Conservation (phyloP, 2,113 vertebrate genomes). For the Eulacestoma nigropectus region DNA sequence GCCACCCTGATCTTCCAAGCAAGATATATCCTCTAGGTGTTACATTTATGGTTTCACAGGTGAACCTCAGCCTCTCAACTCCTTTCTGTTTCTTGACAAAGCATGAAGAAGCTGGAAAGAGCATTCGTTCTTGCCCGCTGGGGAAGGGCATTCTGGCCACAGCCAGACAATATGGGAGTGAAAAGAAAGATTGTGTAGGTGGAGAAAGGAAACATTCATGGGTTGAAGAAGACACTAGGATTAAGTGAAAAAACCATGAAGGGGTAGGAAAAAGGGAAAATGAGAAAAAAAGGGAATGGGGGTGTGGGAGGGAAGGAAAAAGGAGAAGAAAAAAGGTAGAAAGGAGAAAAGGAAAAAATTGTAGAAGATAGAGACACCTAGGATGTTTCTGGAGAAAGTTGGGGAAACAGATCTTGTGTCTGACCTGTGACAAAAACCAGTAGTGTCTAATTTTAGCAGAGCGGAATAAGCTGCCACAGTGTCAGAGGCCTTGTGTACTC, state of each 20-base stretch:
- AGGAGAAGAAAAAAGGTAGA: accelerated
- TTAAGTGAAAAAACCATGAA: neutral
- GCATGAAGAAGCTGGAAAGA: neutral
- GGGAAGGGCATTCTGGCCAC: neutral
- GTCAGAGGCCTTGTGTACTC: neutral
- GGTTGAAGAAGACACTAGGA: neutral
- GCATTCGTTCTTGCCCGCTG: neutral
- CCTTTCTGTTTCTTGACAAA: neutral
- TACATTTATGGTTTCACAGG: neutral
- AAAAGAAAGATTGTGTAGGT: neutral
- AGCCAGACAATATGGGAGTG: neutral
- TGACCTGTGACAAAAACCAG: neutral
- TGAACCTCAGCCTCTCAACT: neutral
- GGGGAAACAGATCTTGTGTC: neutral
- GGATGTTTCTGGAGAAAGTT: neutral
- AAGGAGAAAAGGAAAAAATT: neutral
- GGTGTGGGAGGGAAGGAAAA: too few species aligned
- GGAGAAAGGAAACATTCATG: neutral
- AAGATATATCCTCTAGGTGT: neutral
- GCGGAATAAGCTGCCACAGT: neutral
- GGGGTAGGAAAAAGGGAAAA: neutral
- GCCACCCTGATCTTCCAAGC: neutral
- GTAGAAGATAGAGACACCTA: neutral
- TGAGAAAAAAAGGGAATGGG: neutral
- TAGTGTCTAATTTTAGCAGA: neutral